Base-by-base conservation (phyloP, 1,140 invertebrate species). In the Euborellia annulipes region DNA sequence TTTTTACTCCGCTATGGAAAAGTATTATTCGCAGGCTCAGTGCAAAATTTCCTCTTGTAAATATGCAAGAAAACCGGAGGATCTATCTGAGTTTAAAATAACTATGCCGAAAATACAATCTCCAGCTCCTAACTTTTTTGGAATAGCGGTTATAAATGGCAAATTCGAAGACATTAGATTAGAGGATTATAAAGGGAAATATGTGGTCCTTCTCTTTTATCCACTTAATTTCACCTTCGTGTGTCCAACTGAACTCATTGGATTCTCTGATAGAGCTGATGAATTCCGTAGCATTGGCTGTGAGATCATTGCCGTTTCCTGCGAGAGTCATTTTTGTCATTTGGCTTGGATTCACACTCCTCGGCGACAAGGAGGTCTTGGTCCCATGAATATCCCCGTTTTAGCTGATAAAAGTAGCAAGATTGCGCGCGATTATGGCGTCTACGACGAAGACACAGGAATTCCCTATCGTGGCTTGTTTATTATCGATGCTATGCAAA, bases 401-500 rank as follows among this genome's bases (percentile, higher is more conserved):
- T 51, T 77, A 21, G 56, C 72, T 17, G 73, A 76, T 56, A 71
- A 71, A 52, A 70, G 58, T 47, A 72, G 74, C 51, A 56, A 55
- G 6, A 72, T 75, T 43, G 60, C 74, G 3, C 50, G 54, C 32
- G 65, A 68, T 43, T 76, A 76, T 61, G 74, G 73, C 8, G 69
- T 77, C 36, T 55, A 73, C 17, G 53, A 76, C 3, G 69, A 76
- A 51, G 64, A 73, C 41, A 54, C 23, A 6, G 23, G 23, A 27
- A 27, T 52, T 71, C 78, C 45, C 79, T 86, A 58, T 27, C 23
- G 23, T 27, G 84, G 80, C 13, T 64, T 86, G 18, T 85, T 85
- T 54, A 82, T 87, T 19, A 85, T 87, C 59, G 82, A 85, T 64
- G 72, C 77, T 16, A 72, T 75, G 53, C 79, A 79, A 27, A 68